phyloP scores from a whole-genome alignment of 2,113 vertebrate genomes.

The Pomatostomus ruficeps region DNA sequence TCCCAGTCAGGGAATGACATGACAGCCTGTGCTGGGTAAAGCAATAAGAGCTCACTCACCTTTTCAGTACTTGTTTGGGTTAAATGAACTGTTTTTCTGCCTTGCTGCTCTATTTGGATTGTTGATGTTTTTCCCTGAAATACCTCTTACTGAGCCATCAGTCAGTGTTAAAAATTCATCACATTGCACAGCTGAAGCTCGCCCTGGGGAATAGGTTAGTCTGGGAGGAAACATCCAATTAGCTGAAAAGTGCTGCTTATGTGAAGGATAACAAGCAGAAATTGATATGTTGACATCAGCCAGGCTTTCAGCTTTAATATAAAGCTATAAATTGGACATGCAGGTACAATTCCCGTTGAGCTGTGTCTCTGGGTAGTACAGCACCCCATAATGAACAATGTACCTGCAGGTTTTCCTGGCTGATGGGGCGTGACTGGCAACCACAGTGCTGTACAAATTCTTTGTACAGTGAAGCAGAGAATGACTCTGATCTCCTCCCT shows the following conservation, averaged over 20 bases:
- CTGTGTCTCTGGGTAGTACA: neutral
- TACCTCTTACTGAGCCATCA: constrained; percentile 37
- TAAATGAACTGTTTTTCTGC: constrained; percentile 15
- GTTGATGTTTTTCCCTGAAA: constrained; percentile 42
- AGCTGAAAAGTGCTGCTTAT: constrained; percentile 5
- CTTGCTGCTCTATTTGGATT: neutral
- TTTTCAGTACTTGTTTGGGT: neutral
- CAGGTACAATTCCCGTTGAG: neutral
- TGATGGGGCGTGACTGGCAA: neutral
- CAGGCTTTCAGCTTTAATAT: constrained; percentile 17
- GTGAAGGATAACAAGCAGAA: constrained; percentile 18
- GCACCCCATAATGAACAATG: neutral
- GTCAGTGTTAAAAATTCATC: constrained; percentile 56
- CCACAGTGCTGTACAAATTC: neutral
- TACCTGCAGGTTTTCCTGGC: neutral
- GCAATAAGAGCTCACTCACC: neutral
- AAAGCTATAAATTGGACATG: constrained; percentile 13
- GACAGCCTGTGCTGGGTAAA: neutral
- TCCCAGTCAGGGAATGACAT: neutral
- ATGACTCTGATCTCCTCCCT: neutral
- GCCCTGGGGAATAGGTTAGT: constrained; percentile 44
- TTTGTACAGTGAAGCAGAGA: neutral
- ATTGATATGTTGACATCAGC: constrained; percentile 46
- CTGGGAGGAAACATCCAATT: constrained; percentile 57
- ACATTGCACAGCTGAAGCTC: constrained; percentile 6